phyloP scores from a whole-genome alignment of 2,888 invertebrate species.

The Pandemis cinnamomeana region DNA sequence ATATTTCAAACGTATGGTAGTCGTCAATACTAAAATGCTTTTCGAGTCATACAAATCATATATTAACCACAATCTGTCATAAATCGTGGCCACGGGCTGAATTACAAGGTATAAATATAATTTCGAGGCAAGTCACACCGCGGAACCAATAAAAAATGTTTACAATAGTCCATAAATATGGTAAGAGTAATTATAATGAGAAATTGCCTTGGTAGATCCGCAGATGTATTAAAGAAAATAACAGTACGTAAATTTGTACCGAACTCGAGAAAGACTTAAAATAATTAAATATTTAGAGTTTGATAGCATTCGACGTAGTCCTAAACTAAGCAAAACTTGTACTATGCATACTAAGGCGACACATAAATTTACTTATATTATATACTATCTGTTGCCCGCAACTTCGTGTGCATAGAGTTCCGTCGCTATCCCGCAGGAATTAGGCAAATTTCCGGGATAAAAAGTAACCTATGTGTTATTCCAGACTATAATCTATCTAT shows the following conservation, averaged over 20 bases:
- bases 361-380: too few relatives aligned
- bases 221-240: background rate
- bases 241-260: conserved; percentile 9
- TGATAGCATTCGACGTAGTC: too few relatives aligned
- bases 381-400: too few relatives aligned
- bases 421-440: too few relatives aligned
- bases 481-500: too few relatives aligned
- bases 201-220: conserved; percentile 61
- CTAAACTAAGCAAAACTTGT: too few relatives aligned
- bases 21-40: conserved; percentile 8
- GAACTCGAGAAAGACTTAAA: background rate
- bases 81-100: conserved; percentile 59
- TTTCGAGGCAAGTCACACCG: conserved; percentile 50
- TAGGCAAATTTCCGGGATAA: too few relatives aligned
- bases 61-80: conserved; percentile 47
- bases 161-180: conserved; percentile 79
- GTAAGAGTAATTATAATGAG: conserved; percentile 79
- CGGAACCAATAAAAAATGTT: conserved; percentile 61
- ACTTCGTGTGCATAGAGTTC: too few relatives aligned
- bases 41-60: conserved; percentile 49
- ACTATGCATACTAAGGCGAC: too few relatives aligned
- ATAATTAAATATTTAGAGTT: too few relatives aligned
- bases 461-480: too few relatives aligned
- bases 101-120: conserved; percentile 70
- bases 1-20: background rate